Conservation (phyloP, 2,797 vertebrate species). For the Rhabdomys pumilio region DNA sequence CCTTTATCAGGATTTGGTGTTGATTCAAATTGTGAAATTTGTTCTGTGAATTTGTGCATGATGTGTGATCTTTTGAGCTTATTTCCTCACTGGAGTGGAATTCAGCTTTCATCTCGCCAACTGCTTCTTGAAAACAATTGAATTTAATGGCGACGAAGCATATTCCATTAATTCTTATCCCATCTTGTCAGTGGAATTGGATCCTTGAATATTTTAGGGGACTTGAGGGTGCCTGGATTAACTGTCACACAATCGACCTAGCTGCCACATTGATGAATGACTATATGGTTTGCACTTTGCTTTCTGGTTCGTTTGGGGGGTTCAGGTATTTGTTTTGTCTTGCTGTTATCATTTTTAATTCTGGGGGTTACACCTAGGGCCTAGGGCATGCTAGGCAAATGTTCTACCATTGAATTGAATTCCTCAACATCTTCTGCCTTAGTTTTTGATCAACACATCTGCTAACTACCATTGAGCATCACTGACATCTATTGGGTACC, state of each 20-base stretch:
- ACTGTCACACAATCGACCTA: neutral
- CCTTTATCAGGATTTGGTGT: slow-evolving; percentile 23
- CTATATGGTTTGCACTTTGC: neutral
- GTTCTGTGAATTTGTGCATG: slow-evolving; percentile 1
- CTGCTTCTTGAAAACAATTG: slow-evolving; percentile 1
- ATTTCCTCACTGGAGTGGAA: slow-evolving; percentile 7
- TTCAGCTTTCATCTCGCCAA: slow-evolving; percentile 22
- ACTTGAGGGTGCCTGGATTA: neutral
- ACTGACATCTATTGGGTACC: neutral
- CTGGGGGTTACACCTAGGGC: neutral
- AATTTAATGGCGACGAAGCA: neutral
- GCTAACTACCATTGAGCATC: neutral
- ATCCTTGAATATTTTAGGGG: neutral
- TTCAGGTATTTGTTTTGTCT: neutral
- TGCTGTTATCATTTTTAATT: neutral
- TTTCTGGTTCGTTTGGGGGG: neutral
- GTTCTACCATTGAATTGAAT: neutral
- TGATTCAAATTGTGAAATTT: slow-evolving; percentile 37
- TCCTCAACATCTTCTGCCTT: neutral
- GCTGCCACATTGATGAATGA: neutral
- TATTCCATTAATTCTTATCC: neutral
- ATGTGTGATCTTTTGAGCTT: neutral
- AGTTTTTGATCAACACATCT: neutral
- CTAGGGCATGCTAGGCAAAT: neutral
- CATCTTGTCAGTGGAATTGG: neutral